A percentile compares a stretch with the other conserved stretches of the same genome.
These are phyloP conservation scores for Apteryx mantelli DNA, from an alignment of 2,113 vertebrate genomes.

Conservation along the genomic window DNA sequence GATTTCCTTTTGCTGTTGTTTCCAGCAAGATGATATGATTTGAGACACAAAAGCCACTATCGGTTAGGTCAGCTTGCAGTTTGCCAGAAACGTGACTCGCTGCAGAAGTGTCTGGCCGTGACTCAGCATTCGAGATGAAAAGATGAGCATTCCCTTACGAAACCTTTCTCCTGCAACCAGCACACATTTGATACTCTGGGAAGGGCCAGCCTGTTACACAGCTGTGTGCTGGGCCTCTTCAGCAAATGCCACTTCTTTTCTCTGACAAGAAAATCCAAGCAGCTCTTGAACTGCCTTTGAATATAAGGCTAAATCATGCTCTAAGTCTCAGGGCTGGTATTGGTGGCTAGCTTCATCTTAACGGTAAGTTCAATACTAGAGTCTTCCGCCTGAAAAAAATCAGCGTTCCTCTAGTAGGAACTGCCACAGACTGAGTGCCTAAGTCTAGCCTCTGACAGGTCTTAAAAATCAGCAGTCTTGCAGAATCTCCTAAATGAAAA, in stretches of 20 bases:
- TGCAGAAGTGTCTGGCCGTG: not conserved
- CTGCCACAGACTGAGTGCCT: not conserved
- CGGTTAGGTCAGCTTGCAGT: not conserved
- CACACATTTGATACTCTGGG: not conserved
- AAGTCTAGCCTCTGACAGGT: not conserved
- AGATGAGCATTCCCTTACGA: not conserved
- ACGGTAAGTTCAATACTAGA: not conserved
- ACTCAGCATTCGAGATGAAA: not conserved
- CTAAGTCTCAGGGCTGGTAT: not conserved
- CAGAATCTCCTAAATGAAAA: not conserved
- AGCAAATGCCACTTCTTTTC: not conserved
- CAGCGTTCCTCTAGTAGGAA: not conserved
- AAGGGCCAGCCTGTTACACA: not conserved
- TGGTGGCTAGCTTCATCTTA: accelerated
- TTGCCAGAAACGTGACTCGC: not conserved
- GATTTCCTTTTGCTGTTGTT: not conserved
- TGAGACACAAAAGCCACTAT: not conserved
- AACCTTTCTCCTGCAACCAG: not conserved
- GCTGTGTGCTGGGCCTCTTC: not conserved
- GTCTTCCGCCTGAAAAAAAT: not conserved
- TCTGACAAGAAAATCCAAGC: not conserved
- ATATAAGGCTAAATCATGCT: accelerated
- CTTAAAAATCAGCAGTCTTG: not conserved
- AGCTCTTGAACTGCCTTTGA: not conserved
- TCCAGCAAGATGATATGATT: not conserved